Percentiles rank a stretch among this genome's conserved stretches.
These are phyloP conservation scores for Pterostichus niger DNA, from an alignment of 2,888 invertebrate genomes.

Conservation along the genomic window DNA sequence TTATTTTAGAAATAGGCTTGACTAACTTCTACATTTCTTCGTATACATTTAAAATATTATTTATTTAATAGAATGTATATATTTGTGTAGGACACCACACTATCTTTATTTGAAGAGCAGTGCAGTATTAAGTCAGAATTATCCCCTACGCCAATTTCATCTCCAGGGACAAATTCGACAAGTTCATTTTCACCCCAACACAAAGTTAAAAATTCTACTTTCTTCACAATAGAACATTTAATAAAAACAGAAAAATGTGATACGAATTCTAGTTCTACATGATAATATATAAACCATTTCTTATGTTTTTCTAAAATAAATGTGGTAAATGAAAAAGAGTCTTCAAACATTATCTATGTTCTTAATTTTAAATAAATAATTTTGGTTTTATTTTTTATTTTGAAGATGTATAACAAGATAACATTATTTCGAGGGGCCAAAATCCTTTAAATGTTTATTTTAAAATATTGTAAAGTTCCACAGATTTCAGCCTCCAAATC, in stretches of 20 bases:
- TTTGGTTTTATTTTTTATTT: too few species aligned
- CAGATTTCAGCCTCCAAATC: too few species aligned
- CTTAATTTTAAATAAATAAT: too few species aligned
- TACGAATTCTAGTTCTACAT: slow-evolving; percentile 7
- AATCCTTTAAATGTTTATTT: too few species aligned
- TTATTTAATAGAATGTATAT: slow-evolving; percentile 34
- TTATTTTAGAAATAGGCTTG: slow-evolving; percentile 21
- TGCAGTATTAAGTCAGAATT: slow-evolving; percentile 67
- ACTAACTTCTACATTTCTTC: not conserved
- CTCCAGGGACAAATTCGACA: slow-evolving; percentile 43
- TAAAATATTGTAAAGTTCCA: too few species aligned
- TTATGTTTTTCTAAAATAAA: too few species aligned
- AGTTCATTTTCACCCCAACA: slow-evolving; percentile 67
- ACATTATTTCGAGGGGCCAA: too few species aligned
- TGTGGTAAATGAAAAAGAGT: too few species aligned
- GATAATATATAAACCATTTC: too few species aligned
- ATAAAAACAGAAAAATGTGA: slow-evolving; percentile 74
- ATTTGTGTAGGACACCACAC: slow-evolving; percentile 52
- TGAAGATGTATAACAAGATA: too few species aligned
- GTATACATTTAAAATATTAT: slow-evolving; percentile 11
- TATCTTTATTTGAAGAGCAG: slow-evolving; percentile 58
- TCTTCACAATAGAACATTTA: slow-evolving; percentile 77
- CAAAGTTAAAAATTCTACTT: slow-evolving; percentile 75
- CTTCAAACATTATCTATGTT: too few species aligned
- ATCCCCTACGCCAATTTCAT: slow-evolving; percentile 2